phyloP scores from a whole-genome alignment of 1,140 invertebrate species.

The Drosophila dunni region DNA sequence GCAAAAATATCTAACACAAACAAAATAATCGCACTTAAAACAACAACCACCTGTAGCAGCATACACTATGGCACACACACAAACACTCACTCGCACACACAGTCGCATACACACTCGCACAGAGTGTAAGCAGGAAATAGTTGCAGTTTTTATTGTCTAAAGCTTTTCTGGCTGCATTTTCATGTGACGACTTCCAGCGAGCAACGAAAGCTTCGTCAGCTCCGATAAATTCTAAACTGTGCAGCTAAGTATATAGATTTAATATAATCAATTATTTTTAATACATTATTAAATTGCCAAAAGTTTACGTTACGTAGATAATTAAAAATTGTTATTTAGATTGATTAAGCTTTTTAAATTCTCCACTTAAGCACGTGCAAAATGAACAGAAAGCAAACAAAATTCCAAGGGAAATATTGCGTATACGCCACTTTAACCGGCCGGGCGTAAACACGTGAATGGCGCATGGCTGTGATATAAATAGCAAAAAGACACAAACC shows the following conservation, averaged over 20 bases:
- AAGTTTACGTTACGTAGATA: no score
- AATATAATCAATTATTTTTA: no score
- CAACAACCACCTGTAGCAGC: constrained; percentile 41
- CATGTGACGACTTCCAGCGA: background rate
- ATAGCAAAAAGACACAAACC: constrained; percentile 40
- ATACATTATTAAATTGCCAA: no score
- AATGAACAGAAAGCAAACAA: background rate
- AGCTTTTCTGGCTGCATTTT: constrained; percentile 30
- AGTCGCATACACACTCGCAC: background rate
- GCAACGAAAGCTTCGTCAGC: constrained; percentile 15
- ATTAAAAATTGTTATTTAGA: no score
- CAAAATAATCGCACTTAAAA: background rate
- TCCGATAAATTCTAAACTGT: background rate
- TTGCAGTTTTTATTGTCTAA: constrained; percentile 1
- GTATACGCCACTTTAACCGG: constrained; percentile 60
- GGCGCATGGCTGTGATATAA: constrained; percentile 61
- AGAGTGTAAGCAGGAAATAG: constrained; percentile 18
- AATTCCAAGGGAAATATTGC: constrained; percentile 31
- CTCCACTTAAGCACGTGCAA: constrained; percentile 14
- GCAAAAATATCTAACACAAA: constrained; percentile 25
- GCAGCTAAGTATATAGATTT: constrained; percentile 23
- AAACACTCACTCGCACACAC: constrained; percentile 1
- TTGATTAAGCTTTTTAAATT: background rate
- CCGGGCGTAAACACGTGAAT: constrained; percentile 62
- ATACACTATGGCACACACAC: constrained; percentile 1